A percentile compares a stretch with the other conserved stretches of the same genome.
Evolutionary conservation across 2,888 invertebrate species (phyloP).

Genomic region (Drosophila buzzatii): DNA sequence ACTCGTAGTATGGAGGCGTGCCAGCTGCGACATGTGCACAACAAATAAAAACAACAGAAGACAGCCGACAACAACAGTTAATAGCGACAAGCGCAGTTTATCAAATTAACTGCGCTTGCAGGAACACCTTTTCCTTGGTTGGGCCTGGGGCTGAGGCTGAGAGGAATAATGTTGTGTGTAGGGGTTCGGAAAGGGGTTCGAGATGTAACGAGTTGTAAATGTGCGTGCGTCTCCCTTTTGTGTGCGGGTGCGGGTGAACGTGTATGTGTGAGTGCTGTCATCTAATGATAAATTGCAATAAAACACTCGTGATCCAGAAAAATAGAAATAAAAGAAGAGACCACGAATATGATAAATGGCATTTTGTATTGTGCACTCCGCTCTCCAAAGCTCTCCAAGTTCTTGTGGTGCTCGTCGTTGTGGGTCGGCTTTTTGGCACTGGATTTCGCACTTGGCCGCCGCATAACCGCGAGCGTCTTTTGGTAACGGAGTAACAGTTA

Average conservation of each 20-base stretch:
- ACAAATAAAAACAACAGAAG: slow-evolving; percentile 43
- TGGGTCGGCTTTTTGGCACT: slow-evolving; percentile 61
- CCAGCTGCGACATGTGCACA: slow-evolving; percentile 52
- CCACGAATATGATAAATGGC: slow-evolving; percentile 82
- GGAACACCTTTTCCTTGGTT: slow-evolving; percentile 27
- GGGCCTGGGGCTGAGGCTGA: slow-evolving; percentile 6
- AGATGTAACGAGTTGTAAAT: slow-evolving; percentile 60
- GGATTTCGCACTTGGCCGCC: slow-evolving; percentile 50
- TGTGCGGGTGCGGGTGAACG: slow-evolving; percentile 8
- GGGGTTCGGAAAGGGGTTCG: slow-evolving; percentile 20
- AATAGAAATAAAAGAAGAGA: slow-evolving; percentile 44
- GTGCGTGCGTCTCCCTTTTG: slow-evolving; percentile 45
- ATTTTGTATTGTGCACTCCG: slow-evolving; percentile 58
- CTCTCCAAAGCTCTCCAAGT: slow-evolving; percentile 16
- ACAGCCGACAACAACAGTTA: slow-evolving; percentile 67
- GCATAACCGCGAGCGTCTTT: slow-evolving; percentile 72
- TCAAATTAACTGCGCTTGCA: slow-evolving; percentile 67
- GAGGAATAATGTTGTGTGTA: background rate
- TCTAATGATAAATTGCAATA: slow-evolving; percentile 84
- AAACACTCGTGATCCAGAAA: slow-evolving; percentile 82
- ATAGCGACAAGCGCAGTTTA: slow-evolving; percentile 74
- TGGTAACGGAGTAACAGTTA: slow-evolving; percentile 29
- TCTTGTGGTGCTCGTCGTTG: slow-evolving; percentile 8
- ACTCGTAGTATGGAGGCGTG: slow-evolving; percentile 18
- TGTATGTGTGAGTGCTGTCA: slow-evolving; percentile 43